These are phyloP conservation scores for Nyctalus aviator DNA, from an alignment of 2,797 vertebrate genomes.

Conservation along the genomic window DNA sequence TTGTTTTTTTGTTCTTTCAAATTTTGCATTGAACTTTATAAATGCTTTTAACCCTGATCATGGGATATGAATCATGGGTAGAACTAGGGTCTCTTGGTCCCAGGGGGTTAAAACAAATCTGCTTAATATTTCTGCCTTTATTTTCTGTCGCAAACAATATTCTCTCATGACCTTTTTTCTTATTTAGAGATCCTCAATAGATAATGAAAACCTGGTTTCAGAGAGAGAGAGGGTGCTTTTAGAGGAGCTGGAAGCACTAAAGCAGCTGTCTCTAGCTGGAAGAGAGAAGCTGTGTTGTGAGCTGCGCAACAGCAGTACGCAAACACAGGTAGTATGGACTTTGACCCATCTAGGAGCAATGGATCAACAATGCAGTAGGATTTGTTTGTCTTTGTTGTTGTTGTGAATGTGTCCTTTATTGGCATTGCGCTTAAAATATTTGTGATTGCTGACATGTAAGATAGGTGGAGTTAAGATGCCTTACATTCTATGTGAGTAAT, in stretches of 20 bases:
- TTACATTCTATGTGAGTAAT: constrained; percentile 81
- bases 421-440: constrained; percentile 62
- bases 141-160: constrained; percentile 71
- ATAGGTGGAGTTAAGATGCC: constrained; percentile 83
- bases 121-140: constrained; percentile 72
- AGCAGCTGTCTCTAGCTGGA: constrained; percentile 82
- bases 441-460: constrained; percentile 60
- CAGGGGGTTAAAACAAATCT: constrained; percentile 77
- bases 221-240: constrained; percentile 89
- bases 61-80: constrained; percentile 61
- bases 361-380: constrained; percentile 54
- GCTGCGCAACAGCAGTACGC: constrained; percentile 87
- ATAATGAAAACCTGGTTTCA: constrained; percentile 87
- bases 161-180: constrained; percentile 81
- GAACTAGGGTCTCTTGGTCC: constrained; percentile 44
- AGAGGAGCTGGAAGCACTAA: constrained; percentile 88
- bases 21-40: constrained; percentile 78
- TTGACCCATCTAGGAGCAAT: constrained; percentile 70
- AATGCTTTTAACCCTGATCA: constrained; percentile 74
- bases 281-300: constrained; percentile 83
- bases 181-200: constrained; percentile 86
- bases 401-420: constrained; percentile 63
- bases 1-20: not conserved
- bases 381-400: constrained; percentile 65
- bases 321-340: constrained; percentile 89